Base-by-base conservation (phyloP, 2,888 invertebrate species). In the Priocnemis perturbator region DNA sequence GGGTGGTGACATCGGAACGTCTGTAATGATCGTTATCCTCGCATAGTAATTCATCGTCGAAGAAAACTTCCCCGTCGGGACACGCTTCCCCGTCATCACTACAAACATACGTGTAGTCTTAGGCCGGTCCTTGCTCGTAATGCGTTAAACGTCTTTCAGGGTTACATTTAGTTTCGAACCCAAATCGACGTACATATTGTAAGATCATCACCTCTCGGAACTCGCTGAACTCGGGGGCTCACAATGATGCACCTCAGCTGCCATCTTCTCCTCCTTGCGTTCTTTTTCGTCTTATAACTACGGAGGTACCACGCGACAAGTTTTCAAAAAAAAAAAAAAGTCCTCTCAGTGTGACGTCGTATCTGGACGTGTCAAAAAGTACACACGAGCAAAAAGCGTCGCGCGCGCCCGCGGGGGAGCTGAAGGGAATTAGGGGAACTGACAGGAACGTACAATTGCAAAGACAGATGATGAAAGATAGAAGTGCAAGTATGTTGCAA, bases 151-250 rank as follows among this genome's bases (percentile, higher is more conserved):
- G 7, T 37, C 7, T 11, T 11, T 37, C 7, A 37, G 11, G 4
- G 37, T 11, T 37, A 11, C 37, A 37, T 37, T 26, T 7, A 7
- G 4, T 11, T 11, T 7, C 14, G 7, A 37, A 9, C 11, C 7
- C 1, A 37, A 37, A 11, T 26, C 26, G 7, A 11, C 11, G 14
- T 9, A 37, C 14, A 1, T 11, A 57, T 20, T 19, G 20, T 14
- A 48, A 59, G 44, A 57, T 62, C 52, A 11, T 72, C 71, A 96
- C 96, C 96, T 96, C 91, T 96, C 96, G 75, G 96, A 96, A 90
- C 96, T 97, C 76, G 96, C 96, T 71, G 96, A 96, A 89, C 96
- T 96, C 82, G 96, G 95, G 79, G 95, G 95, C 90, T 96, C 96
- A 85, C 94, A 93, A 88, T 92, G 93, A 85, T 88, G 90, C 77